A percentile compares a stretch with the other conserved stretches of the same genome.
These are phyloP conservation scores for Lutraria lutraria DNA, from an alignment of 2,888 invertebrate genomes.

Conservation along the genomic window DNA sequence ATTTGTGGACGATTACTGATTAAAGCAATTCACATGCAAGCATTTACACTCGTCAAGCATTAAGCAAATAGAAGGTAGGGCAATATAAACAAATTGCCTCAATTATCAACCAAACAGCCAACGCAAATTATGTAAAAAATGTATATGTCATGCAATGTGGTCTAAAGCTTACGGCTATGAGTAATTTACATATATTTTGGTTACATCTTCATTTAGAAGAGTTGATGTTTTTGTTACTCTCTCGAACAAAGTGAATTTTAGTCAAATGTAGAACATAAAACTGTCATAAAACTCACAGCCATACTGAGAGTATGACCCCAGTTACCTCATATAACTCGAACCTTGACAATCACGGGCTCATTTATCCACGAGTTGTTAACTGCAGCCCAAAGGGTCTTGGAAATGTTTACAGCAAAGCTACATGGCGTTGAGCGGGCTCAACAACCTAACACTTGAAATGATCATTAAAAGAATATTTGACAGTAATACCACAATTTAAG, in stretches of 20 bases:
- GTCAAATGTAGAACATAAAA: neutral
- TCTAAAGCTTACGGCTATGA: neutral
- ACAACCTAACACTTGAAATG: too few species aligned
- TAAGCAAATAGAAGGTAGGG: neutral
- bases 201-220: conserved; percentile 3
- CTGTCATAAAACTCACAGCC: neutral
- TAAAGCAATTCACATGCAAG: neutral
- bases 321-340: too few species aligned
- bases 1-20: neutral
- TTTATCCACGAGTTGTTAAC: too few species aligned
- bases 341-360: too few species aligned
- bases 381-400: too few species aligned
- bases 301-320: too few species aligned
- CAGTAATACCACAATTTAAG: neutral
- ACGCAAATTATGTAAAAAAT: conserved; percentile 10
- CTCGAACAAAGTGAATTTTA: neutral
- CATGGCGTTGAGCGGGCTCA: too few species aligned
- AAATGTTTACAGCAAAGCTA: too few species aligned
- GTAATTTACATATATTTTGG: conserved; percentile 10
- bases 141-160: neutral
- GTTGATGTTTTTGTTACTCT: conserved; percentile 10
- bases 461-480: too few species aligned
- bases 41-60: neutral
- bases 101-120: conserved; percentile 13
- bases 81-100: neutral